Conservation (phyloP, 1,140 invertebrate genomes). For the Anagrus nilaparvatae region DNA sequence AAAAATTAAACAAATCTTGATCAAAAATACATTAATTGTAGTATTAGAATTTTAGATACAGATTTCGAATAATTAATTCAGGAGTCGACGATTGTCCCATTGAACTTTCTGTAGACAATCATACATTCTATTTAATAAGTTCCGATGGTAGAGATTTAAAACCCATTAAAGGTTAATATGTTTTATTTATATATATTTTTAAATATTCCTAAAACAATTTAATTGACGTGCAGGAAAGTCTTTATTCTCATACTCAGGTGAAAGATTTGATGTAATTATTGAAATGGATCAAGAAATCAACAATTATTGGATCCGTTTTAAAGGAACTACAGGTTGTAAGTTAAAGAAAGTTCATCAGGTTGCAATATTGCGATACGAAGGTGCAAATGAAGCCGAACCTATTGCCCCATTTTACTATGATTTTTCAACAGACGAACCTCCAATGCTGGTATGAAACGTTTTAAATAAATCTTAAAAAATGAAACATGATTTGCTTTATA, state of each 20-base stretch:
- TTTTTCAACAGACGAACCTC: conserved; percentile 40
- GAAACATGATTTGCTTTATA: too few relatives aligned
- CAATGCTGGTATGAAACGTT: too few relatives aligned
- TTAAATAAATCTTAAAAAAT: too few relatives aligned
- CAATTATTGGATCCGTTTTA: conserved; percentile 80
- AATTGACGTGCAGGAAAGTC: conserved; percentile 55
- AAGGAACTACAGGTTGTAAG: conserved; percentile 75
- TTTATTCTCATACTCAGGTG: conserved; percentile 74
- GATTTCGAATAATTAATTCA: conserved; percentile 77
- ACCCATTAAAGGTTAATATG: conserved; percentile 55
- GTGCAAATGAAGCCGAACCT: conserved; percentile 49
- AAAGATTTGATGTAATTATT: conserved; percentile 78
- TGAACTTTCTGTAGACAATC: conserved; percentile 74
- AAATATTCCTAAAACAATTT: too few relatives aligned
- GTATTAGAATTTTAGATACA: conserved; percentile 59
- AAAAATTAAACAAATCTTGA: too few relatives aligned
- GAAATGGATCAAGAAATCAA: conserved; percentile 58
- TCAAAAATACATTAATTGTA: too few relatives aligned
- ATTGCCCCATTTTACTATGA: conserved; percentile 49
- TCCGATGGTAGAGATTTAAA: conserved; percentile 72
- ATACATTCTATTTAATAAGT: conserved; percentile 65
- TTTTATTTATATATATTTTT: neutral
- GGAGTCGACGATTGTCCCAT: conserved; percentile 84
- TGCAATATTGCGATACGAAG: conserved; percentile 71
- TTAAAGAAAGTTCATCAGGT: conserved; percentile 74